Conservation (phyloP, 2,888 invertebrate genomes). For the Gastracanthus pulcherrimus region DNA sequence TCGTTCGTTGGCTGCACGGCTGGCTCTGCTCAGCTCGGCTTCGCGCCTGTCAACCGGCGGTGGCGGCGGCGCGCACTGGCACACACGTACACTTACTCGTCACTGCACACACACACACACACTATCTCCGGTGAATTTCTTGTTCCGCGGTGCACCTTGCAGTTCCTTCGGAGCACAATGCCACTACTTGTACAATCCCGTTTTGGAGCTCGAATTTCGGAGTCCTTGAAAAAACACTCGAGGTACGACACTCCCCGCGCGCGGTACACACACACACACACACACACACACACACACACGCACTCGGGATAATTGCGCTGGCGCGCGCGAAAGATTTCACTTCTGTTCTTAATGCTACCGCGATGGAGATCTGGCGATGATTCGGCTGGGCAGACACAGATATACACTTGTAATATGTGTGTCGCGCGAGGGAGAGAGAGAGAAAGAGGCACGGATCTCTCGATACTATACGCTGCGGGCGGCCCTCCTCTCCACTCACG, state of each 20-base stretch:
- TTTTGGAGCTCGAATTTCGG: too few relatives aligned
- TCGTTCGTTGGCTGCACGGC: slow-evolving; percentile 34
- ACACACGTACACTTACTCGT: background rate
- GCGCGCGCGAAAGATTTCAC: background rate
- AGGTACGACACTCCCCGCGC: too few relatives aligned
- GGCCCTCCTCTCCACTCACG: background rate
- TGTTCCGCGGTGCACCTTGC: background rate
- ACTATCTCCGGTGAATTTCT: background rate
- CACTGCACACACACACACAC: background rate
- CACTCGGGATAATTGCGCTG: background rate
- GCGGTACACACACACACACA: too few relatives aligned
- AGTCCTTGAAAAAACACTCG: too few relatives aligned
- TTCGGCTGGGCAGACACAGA: too few relatives aligned
- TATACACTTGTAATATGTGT: background rate
- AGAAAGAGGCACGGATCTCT: background rate
- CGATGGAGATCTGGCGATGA: background rate
- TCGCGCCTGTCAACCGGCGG: slow-evolving; percentile 47
- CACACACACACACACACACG: background rate
- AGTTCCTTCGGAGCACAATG: background rate
- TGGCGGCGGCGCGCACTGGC: background rate
- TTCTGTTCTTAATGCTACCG: too few relatives aligned
- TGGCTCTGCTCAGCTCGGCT: background rate
- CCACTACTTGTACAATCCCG: background rate
- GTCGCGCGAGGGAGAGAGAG: background rate
- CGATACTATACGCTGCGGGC: background rate